These are phyloP conservation scores for Diplogasteroides magnus DNA, from an alignment of 1,140 invertebrate genomes.

Conservation along the genomic window DNA sequence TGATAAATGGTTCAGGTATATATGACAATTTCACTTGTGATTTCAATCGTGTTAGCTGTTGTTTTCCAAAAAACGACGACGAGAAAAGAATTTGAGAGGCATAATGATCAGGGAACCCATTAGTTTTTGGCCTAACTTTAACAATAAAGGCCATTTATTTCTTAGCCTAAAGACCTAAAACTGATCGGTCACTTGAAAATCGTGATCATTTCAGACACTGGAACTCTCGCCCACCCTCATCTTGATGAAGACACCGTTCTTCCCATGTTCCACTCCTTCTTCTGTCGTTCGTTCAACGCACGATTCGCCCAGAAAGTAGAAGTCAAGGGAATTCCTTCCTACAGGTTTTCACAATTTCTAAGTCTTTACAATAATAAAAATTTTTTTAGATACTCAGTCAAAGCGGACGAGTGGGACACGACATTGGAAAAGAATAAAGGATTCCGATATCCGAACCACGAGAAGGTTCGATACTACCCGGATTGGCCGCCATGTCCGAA, in stretches of 20 bases:
- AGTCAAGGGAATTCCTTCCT: background rate
- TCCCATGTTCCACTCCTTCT: background rate
- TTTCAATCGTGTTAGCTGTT: background rate
- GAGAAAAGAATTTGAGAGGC: no score
- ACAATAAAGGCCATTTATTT: background rate
- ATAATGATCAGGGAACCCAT: no score
- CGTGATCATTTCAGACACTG: background rate
- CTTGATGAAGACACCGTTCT: background rate
- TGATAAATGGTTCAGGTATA: background rate
- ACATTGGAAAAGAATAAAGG: conserved; percentile 15
- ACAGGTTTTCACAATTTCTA: no score
- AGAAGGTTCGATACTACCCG: conserved; percentile 22
- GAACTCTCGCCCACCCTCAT: background rate
- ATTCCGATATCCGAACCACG: conserved; percentile 11
- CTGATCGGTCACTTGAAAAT: background rate
- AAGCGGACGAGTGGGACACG: conserved; percentile 19
- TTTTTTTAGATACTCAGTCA: conserved; percentile 17
- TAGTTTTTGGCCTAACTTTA: no score
- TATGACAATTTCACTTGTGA: background rate
- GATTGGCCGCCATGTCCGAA: conserved; percentile 11
- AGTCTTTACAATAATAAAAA: background rate
- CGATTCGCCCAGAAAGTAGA: background rate
- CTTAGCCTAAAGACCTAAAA: no score
- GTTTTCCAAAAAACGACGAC: background rate
- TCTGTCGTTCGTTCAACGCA: background rate